Percentiles rank a stretch among this genome's conserved stretches.
These are phyloP conservation scores for Dolichopus griseipennis DNA, from an alignment of 2,888 invertebrate genomes.

Conservation along the genomic window DNA sequence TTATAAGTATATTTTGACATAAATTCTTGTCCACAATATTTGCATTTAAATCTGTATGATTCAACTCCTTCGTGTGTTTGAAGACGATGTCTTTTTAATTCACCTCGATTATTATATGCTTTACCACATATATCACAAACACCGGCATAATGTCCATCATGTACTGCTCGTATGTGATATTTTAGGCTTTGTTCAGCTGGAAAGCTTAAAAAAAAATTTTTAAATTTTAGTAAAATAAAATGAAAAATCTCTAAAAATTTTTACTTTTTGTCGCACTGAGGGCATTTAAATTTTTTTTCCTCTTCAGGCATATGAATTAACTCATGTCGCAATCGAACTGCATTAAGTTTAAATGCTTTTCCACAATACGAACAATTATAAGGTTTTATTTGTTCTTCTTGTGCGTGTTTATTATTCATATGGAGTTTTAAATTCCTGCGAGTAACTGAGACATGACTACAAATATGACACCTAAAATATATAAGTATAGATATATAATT, in stretches of 20 bases:
- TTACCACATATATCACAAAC: constrained; percentile 38
- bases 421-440: not conserved
- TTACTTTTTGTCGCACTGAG: not conserved
- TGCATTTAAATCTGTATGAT: not conserved
- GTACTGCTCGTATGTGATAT: not conserved
- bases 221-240: not conserved
- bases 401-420: not conserved
- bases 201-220: not conserved
- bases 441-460: not conserved
- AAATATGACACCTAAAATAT: not conserved
- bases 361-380: too few relatives aligned
- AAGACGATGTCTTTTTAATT: not conserved
- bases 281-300: not conserved
- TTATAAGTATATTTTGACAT: not conserved
- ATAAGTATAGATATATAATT: too few relatives aligned
- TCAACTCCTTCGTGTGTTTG: not conserved
- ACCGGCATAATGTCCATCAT: constrained; percentile 9
- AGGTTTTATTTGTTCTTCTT: too few relatives aligned
- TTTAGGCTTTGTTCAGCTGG: not conserved
- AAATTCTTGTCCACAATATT: not conserved
- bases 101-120: not conserved
- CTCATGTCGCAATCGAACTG: not conserved
- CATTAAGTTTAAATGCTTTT: too few relatives aligned
- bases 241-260: not conserved
- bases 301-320: constrained; percentile 1